These are phyloP conservation scores for Lycia hirtaria DNA, from an alignment of 2,888 invertebrate genomes.

Conservation along the genomic window DNA sequence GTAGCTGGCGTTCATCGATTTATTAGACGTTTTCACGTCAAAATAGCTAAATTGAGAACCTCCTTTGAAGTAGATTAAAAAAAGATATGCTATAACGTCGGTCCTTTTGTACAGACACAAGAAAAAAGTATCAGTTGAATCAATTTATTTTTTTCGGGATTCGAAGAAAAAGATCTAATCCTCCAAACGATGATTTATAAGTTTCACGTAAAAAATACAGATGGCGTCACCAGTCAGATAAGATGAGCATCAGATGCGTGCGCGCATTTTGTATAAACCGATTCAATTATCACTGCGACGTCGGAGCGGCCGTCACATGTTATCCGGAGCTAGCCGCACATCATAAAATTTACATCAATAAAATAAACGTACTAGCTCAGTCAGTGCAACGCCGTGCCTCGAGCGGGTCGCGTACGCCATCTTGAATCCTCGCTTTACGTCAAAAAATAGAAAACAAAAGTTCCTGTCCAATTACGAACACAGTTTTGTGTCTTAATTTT, in stretches of 20 bases:
- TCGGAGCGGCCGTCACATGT: conserved; percentile 67
- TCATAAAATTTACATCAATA: conserved; percentile 77
- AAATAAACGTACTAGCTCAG: conserved; percentile 67
- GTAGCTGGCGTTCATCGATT: too few species aligned
- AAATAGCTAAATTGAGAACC: too few species aligned
- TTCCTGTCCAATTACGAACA: conserved; percentile 26
- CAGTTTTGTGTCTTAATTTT: conserved; percentile 39
- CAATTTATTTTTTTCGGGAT: too few species aligned
- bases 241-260: conserved; percentile 2
- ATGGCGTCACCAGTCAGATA: not conserved
- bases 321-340: conserved; percentile 69
- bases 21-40: too few species aligned
- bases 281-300: conserved; percentile 75
- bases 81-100: too few species aligned
- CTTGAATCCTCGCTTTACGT: conserved; percentile 10
- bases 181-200: too few species aligned
- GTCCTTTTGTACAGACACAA: too few species aligned
- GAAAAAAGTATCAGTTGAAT: too few species aligned
- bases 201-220: too few species aligned
- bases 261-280: conserved; percentile 53
- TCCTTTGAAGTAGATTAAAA: too few species aligned
- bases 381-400: conserved; percentile 64
- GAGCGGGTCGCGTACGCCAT: conserved; percentile 23
- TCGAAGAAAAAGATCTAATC: too few species aligned
- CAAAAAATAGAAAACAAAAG: conserved; percentile 34